Percentiles rank a stretch among this genome's conserved stretches.
These are phyloP conservation scores for Tinamus major DNA, from an alignment of 2,797 vertebrate species.

Conservation along the genomic window DNA sequence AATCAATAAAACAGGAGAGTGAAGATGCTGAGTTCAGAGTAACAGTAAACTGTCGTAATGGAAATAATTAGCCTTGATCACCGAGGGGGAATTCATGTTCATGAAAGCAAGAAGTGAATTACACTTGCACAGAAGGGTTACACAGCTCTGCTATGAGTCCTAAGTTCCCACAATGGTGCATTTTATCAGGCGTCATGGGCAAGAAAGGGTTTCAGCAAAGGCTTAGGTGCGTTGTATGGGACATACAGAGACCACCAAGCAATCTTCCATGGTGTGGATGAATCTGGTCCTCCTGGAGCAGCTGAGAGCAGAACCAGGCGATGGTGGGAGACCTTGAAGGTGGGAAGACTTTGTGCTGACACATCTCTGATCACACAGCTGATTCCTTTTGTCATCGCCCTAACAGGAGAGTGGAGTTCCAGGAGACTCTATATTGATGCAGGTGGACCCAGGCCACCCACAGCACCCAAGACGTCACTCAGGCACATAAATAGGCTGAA, in stretches of 20 bases:
- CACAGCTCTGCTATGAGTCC: neutral
- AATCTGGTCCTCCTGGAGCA: neutral
- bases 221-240: neutral
- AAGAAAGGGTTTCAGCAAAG: neutral
- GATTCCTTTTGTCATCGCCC: neutral
- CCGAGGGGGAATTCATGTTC: neutral
- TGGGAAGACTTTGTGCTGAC: neutral
- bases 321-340: neutral
- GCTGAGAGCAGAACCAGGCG: neutral
- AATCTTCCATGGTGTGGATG: neutral
- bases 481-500: neutral
- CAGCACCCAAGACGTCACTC: neutral
- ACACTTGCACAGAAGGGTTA: neutral
- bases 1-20: neutral
- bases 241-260: neutral
- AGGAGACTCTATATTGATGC: neutral
- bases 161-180: neutral
- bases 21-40: neutral
- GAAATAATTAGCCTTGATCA: accelerated
- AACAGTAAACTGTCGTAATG: neutral
- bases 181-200: neutral
- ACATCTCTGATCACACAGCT: neutral
- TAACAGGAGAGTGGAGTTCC: neutral
- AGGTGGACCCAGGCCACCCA: neutral
- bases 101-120: neutral